Evolutionary conservation across 2,888 invertebrate species (phyloP).

Genomic region (Oscheius sp.): DNA sequence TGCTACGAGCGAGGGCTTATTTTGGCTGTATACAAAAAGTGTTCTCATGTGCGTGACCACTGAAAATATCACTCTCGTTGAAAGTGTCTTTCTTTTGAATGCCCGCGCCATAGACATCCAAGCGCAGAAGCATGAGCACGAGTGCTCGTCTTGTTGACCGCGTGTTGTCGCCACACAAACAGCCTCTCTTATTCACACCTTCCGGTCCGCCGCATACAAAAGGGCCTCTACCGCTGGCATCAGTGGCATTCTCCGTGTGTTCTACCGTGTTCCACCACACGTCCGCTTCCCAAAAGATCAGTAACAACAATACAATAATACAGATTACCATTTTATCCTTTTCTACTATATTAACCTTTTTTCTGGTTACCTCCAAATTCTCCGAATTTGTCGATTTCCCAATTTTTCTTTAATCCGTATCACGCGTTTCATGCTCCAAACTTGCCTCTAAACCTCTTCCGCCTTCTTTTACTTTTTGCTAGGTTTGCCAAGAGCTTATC

Average conservation of each 20-base stretch:
- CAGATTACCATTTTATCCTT: too few species aligned
- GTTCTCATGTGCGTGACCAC: neutral
- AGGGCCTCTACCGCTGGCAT: slow-evolving; percentile 31
- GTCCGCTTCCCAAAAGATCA: too few species aligned
- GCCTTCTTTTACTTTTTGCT: too few species aligned
- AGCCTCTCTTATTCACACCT: slow-evolving; percentile 37
- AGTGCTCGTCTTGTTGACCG: slow-evolving; percentile 37
- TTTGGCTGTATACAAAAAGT: neutral
- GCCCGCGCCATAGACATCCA: neutral
- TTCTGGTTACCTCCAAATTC: neutral
- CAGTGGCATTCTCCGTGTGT: slow-evolving; percentile 24
- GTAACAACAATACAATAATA: too few species aligned
- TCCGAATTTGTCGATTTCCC: neutral
- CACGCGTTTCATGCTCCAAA: neutral
- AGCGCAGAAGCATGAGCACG: slow-evolving; percentile 27
- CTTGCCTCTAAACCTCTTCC: too few species aligned
- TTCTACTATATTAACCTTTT: neutral
- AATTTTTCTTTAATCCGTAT: neutral
- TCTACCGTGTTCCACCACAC: neutral
- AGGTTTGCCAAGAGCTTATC: too few species aligned
- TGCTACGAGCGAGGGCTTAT: neutral
- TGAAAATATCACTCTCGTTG: neutral
- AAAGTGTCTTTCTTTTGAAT: neutral
- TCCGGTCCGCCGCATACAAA: slow-evolving; percentile 37
- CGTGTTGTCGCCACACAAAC: slow-evolving; percentile 36